Conservation (phyloP, 2,113 vertebrate genomes). For the Rhipidura dahli region DNA sequence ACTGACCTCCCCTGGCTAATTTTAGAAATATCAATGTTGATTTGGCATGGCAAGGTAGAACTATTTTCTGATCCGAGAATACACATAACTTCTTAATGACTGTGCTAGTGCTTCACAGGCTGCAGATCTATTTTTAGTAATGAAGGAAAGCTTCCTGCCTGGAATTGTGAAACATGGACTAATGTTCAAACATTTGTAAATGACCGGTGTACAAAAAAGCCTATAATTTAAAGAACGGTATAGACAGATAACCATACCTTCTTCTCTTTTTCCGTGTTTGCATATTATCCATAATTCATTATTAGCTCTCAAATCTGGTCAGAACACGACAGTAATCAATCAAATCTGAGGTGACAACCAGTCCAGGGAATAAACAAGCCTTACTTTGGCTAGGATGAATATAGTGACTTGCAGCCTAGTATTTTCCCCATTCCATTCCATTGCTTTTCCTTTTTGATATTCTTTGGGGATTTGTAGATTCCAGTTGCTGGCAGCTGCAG, state of each 20-base stretch:
- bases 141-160: not conserved
- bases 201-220: not conserved
- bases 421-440: not conserved
- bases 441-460: conserved; percentile 8
- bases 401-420: not conserved
- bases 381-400: not conserved
- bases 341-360: not conserved
- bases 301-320: not conserved
- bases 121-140: not conserved
- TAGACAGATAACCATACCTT: not conserved
- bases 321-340: not conserved
- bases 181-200: not conserved
- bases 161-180: rapidly evolving
- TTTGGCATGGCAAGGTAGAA: not conserved
- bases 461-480: not conserved
- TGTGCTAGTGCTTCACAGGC: not conserved
- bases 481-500: not conserved
- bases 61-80: conserved; percentile 37
- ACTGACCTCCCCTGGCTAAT: conserved; percentile 6
- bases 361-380: not conserved
- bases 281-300: not conserved
- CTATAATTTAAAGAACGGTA: not conserved
- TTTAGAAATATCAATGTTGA: not conserved
- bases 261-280: not conserved
- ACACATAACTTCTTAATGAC: conserved; percentile 24